Base-by-base conservation (phyloP, 2,113 vertebrate species). In the Cephalopholis sonnerati region DNA sequence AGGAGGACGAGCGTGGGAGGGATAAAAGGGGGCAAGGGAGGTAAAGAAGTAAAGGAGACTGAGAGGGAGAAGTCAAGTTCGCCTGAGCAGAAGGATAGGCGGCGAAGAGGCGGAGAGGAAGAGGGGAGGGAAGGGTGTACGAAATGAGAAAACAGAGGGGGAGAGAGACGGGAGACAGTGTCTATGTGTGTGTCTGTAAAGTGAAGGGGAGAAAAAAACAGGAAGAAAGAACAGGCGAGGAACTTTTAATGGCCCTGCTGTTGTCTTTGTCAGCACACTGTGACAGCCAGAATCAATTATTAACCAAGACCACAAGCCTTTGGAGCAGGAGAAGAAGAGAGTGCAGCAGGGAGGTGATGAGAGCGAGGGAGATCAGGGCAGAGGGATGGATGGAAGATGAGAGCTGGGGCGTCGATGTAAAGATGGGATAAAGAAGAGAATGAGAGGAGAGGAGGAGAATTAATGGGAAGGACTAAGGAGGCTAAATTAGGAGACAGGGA, bases 201-300 rank as follows among this genome's bases (percentile, higher is more conserved):
- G 76, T 62, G 74, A 85, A 86, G 29, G 22, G 24, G 48, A 24
- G 25, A 15, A 64, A 79, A 82, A 75, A 86, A 72, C 54, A 83
- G 68, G 77, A 81, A 84, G 77, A 87, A 76, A 87, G 77, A 86
- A 74, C 69, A 71, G 82, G 81, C 79, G 13, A 84, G 82, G 79
- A 91, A 86, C 84, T 89, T 89, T 92, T 93, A 91, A 91, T 90
- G 89, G 91, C 82, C 89, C 83, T 75, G 79, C 88, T 92, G 89
- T 92, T 93, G 91, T 92, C 88, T 91, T 92, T 89, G 87, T 91
- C 89, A 92, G 87, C 89, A 91, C 85, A 81, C 77, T 86, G 89
- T 92, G 89, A 91, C 88, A 92, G 88, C 64, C 79, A 72, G 85
- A 88, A 88, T 93, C 91, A 94, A 91, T 91, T 91, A 92, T 93